Evolutionary conservation across 2,797 vertebrate genomes (phyloP).

Genomic region (Acrocephalus scirpaceus): DNA sequence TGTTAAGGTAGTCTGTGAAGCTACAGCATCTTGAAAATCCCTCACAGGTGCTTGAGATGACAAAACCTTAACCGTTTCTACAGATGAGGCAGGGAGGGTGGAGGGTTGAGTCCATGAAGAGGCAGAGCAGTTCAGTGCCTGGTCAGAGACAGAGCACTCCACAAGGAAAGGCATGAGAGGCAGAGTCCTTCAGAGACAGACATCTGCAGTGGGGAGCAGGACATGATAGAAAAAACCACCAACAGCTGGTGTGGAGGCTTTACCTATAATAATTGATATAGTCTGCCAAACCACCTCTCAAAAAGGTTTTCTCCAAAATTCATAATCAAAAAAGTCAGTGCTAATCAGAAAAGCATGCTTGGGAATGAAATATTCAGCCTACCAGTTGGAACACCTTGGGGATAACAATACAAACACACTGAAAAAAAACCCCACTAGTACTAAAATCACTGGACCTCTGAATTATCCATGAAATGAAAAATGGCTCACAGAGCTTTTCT

Average conservation of each 20-base stretch:
- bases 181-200: background rate
- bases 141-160: background rate
- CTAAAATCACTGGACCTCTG: background rate
- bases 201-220: background rate
- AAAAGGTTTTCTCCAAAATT: background rate
- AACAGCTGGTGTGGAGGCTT: background rate
- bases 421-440: background rate
- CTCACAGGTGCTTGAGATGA: background rate
- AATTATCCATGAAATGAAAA: constrained; percentile 12
- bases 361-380: background rate
- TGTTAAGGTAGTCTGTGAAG: background rate
- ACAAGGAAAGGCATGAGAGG: background rate
- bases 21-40: background rate
- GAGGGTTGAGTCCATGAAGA: background rate
- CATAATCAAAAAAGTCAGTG: background rate
- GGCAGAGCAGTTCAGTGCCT: background rate
- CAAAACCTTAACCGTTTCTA: background rate
- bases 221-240: background rate
- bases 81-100: background rate
- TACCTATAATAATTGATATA: background rate
- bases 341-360: background rate
- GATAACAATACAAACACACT: background rate
- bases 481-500: background rate
- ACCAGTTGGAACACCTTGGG: background rate
- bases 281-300: background rate